Evolutionary conservation across 2,888 invertebrate genomes (phyloP).

Genomic region (Lycocerus yunnanus): DNA sequence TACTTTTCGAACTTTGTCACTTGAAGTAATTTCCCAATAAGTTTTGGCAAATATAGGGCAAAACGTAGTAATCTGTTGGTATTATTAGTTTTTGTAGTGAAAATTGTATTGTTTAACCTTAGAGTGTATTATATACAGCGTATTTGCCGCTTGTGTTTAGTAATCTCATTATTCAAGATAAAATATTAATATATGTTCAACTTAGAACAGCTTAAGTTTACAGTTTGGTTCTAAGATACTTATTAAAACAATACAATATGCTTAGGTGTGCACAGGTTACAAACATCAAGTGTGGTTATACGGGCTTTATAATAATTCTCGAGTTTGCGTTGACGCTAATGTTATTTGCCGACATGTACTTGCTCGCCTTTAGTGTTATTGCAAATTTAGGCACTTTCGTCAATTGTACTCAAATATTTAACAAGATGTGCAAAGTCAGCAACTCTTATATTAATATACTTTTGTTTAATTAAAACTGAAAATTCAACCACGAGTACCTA

Average conservation of each 20-base stretch:
- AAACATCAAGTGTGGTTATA: not conserved
- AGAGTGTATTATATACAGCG: not conserved
- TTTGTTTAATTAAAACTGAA: not conserved
- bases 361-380: constrained; percentile 6
- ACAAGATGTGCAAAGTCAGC: not conserved
- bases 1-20: no score
- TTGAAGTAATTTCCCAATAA: no score
- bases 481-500: not conserved
- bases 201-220: not conserved
- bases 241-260: not conserved
- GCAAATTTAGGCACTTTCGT: not conserved
- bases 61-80: not conserved
- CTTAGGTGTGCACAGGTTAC: constrained; percentile 1
- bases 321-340: constrained; percentile 15
- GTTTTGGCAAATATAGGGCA: not conserved
- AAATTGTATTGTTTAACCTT: not conserved
- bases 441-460: not conserved
- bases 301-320: constrained; percentile 16
- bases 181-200: constrained; percentile 1
- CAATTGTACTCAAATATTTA: not conserved
- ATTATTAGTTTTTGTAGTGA: not conserved
- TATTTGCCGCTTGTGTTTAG: not conserved
- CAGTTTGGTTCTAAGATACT: not conserved
- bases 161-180: not conserved
- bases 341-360: constrained; percentile 8